These are phyloP conservation scores for Diaprepes abbreviatus DNA, from an alignment of 2,888 invertebrate genomes.

Conservation along the genomic window DNA sequence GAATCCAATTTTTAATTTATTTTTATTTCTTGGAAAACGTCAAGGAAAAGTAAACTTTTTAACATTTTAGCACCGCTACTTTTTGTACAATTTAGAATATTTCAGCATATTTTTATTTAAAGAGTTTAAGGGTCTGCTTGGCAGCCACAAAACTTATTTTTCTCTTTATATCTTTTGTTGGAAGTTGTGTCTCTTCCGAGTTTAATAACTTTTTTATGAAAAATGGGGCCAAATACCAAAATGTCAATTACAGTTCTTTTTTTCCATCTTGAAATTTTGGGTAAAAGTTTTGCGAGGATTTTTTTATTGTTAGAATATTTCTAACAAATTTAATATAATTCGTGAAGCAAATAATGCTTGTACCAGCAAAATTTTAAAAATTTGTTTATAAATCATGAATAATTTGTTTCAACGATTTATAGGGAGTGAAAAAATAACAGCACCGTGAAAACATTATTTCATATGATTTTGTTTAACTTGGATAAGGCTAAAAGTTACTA, in stretches of 20 bases:
- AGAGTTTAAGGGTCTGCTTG: background rate
- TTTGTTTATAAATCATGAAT: too few relatives aligned
- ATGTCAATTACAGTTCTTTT: background rate
- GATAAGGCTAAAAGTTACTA: too few relatives aligned
- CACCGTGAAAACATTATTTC: too few relatives aligned
- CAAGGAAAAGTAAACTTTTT: background rate
- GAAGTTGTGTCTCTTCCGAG: constrained; percentile 6
- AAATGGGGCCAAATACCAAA: constrained; percentile 12
- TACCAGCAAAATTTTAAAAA: too few relatives aligned
- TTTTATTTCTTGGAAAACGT: background rate
- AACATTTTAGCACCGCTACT: background rate
- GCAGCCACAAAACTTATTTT: constrained; percentile 7
- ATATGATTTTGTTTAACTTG: too few relatives aligned
- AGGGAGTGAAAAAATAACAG: too few relatives aligned
- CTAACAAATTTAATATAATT: too few relatives aligned
- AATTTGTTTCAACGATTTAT: too few relatives aligned
- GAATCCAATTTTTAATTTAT: too few relatives aligned
- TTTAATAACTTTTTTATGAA: constrained; percentile 21
- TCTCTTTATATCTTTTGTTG: constrained; percentile 14
- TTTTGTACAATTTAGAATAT: background rate
- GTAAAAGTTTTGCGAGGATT: background rate
- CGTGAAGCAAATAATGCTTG: too few relatives aligned
- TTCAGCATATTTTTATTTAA: constrained; percentile 20
- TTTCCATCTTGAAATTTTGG: background rate
- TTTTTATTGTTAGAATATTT: background rate